Evolutionary conservation across 2,113 vertebrate genomes (phyloP).

Genomic region (Lucifuga dentata): DNA sequence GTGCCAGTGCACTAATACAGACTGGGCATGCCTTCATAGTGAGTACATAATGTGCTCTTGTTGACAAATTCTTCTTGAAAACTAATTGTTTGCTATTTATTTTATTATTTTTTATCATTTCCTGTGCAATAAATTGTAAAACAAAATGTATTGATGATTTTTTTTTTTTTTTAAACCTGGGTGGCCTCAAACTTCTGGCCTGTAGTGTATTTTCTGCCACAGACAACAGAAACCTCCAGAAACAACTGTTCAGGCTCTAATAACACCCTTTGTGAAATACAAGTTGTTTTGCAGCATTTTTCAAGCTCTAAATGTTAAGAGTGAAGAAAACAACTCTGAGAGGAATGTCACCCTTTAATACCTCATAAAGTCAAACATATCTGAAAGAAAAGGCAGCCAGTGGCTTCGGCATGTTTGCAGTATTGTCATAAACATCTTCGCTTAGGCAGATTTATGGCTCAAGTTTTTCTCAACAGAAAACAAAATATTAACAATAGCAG

Average conservation of each 20-base stretch:
- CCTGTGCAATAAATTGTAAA: too few species aligned
- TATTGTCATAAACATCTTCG: slow-evolving; percentile 46
- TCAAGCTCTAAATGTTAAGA: not conserved
- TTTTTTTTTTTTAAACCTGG: too few species aligned
- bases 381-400: slow-evolving; percentile 65
- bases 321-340: slow-evolving; percentile 27
- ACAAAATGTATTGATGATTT: too few species aligned
- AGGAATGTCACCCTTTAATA: slow-evolving; percentile 63
- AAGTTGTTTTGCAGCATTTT: too few species aligned
- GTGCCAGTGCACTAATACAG: too few species aligned
- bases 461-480: slow-evolving; percentile 20
- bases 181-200: too few species aligned
- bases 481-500: slow-evolving; percentile 22
- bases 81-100: too few species aligned
- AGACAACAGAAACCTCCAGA: slow-evolving; percentile 21
- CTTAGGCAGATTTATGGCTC: slow-evolving; percentile 54
- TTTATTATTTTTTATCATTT: too few species aligned
- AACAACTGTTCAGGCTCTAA: slow-evolving; percentile 1
- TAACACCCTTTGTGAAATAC: too few species aligned
- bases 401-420: slow-evolving; percentile 51
- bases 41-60: too few species aligned
- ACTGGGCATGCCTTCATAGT: too few species aligned
- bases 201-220: slow-evolving; percentile 29
- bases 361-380: slow-evolving; percentile 36
- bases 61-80: too few species aligned